Evolutionary conservation across 1,140 invertebrate genomes (phyloP), one percentile per base, ranked within the genome.

Genomic region (Ridgeia piscesae): DNA sequence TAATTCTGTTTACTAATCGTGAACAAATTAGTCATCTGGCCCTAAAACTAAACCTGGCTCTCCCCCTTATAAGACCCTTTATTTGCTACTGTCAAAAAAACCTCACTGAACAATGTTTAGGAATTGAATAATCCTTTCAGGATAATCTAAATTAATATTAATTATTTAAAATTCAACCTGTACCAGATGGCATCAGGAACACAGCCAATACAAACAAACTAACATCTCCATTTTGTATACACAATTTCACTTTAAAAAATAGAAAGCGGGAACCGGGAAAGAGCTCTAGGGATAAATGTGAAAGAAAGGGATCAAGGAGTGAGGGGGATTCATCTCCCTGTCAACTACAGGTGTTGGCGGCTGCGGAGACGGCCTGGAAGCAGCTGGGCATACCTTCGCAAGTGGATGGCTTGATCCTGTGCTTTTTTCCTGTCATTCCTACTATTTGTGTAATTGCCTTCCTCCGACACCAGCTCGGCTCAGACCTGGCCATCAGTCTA

Each of bases 401-500:
- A 77, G 58, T 21, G 8, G 58, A 77, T 77, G 58, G 58, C 58
- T 77, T 77, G 58, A 77, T 77, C 58, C 58, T 21, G 42, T 21
- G 58, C 17, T 77, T 77, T 77, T 77, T 77, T 77, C n/a, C 58
- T 77, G 8, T 77, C 58, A 77, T 77, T 77, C 58, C 58, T 77
- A 77, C 58, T 77, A 77, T 77, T 77, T 77, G 58, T 77, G 58
- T 77, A 77, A 77, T 77, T 77, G 58, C 58, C 58, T 77, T 77
- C 58, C 58, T 21, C 58, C 58, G 27, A 77, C 58, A 77, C 58
- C 27, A 21, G 48, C 48, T 11, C n/a, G n/a, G n/a, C n/a, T n/a
- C 11, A 42, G 42, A 42, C 42, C 4, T 4, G 42, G 42, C 42
- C 42, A 42, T 4, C 42, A 42, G 11, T 42, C 42, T 42, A 11